Percentiles rank a stretch among this genome's conserved stretches.
phyloP scores from a whole-genome alignment of 2,888 invertebrate species.

The Pemphredon lugubris region DNA sequence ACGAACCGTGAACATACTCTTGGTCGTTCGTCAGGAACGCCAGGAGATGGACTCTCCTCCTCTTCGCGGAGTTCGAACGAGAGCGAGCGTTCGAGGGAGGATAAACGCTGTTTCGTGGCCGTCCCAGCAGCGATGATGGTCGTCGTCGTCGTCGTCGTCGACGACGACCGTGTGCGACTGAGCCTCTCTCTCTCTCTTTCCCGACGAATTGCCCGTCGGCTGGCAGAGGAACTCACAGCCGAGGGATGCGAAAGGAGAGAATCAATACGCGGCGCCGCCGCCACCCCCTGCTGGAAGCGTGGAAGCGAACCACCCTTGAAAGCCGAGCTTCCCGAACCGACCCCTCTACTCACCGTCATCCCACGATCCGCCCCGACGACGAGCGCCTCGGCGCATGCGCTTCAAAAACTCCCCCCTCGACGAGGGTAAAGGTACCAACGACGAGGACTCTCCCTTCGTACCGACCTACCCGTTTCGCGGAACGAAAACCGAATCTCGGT shows the following conservation, averaged over 20 bases:
- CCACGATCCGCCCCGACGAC: slow-evolving; percentile 27
- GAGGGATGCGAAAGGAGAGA: slow-evolving; percentile 66
- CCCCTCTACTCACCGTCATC: slow-evolving; percentile 22
- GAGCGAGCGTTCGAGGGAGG: no score
- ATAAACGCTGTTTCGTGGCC: no score
- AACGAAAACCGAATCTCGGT: no score
- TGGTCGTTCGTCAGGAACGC: neutral
- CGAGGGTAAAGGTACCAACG: neutral
- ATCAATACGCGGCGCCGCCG: slow-evolving; percentile 78
- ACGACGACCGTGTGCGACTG: slow-evolving; percentile 52
- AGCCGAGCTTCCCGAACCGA: slow-evolving; percentile 30
- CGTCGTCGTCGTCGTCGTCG: slow-evolving; percentile 45
- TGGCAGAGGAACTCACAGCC: slow-evolving; percentile 43
- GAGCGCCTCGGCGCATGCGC: slow-evolving; percentile 28
- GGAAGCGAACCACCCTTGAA: slow-evolving; percentile 77
- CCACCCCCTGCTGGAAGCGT: slow-evolving; percentile 72
- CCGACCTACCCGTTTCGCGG: no score
- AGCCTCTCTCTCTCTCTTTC: slow-evolving; percentile 33
- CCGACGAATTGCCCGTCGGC: slow-evolving; percentile 33
- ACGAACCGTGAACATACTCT: slow-evolving; percentile 17
- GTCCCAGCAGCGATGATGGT: no score
- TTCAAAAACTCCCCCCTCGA: neutral
- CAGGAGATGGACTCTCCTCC: no score
- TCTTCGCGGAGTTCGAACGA: no score
- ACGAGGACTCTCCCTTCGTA: neutral